These are phyloP conservation scores for Cavia aperea DNA, from an alignment of 2,113 vertebrate genomes.

Conservation along the genomic window DNA sequence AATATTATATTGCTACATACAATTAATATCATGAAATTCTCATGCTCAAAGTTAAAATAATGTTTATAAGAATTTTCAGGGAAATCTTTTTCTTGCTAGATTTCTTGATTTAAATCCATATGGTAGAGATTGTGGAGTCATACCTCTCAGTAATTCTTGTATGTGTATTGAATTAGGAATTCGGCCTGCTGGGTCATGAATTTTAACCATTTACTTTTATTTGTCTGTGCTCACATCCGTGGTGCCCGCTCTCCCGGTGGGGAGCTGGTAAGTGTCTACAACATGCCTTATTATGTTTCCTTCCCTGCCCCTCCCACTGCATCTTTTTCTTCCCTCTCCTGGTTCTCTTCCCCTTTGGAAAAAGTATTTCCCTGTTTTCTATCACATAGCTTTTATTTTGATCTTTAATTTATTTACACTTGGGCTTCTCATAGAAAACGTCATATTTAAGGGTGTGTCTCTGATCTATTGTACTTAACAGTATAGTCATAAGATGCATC, in stretches of 20 bases:
- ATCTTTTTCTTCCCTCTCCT: neutral
- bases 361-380: neutral
- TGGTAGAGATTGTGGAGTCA: neutral
- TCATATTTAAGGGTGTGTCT: neutral
- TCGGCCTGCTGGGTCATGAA: neutral
- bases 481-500: neutral
- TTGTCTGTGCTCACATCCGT: neutral
- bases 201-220: neutral
- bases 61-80: neutral
- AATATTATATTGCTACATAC: neutral
- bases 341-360: neutral
- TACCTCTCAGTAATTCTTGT: slow-evolving; percentile 32
- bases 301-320: neutral
- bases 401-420: neutral
- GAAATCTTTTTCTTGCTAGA: neutral
- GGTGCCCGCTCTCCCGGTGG: neutral
- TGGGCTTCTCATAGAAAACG: neutral
- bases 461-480: neutral
- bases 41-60: slow-evolving; percentile 7
- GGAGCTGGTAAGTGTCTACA: neutral
- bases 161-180: too few relatives aligned
- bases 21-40: neutral
- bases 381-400: neutral
- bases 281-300: neutral
- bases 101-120: slow-evolving; percentile 30